Conservation (phyloP, 2,888 invertebrate genomes). For the Pogonocherus hispidulus region DNA sequence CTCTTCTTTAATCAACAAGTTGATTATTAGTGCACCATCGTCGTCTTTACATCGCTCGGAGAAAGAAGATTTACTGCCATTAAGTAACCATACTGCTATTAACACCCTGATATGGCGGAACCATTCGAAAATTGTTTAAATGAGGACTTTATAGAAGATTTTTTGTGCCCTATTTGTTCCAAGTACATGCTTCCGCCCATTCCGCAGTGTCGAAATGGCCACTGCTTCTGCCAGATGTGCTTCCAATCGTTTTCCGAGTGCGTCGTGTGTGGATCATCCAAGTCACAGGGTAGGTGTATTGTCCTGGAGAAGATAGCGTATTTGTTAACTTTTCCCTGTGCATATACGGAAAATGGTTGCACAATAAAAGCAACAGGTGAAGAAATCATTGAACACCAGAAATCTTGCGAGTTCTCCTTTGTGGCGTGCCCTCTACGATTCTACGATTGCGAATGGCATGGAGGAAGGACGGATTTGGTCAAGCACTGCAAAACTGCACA, state of each 20-base stretch:
- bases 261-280: slow-evolving; percentile 20
- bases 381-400: slow-evolving; percentile 33
- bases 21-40: too few relatives aligned
- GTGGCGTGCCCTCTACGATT: slow-evolving; percentile 32
- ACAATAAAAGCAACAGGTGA: slow-evolving; percentile 10
- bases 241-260: slow-evolving; percentile 22
- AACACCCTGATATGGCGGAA: too few relatives aligned
- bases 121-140: too few relatives aligned
- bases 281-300: slow-evolving; percentile 8
- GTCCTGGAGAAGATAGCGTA: slow-evolving; percentile 14
- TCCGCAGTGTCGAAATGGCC: slow-evolving; percentile 30
- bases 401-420: slow-evolving; percentile 27
- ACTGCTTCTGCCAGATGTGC: slow-evolving; percentile 25
- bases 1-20: too few relatives aligned
- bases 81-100: too few relatives aligned
- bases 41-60: too few relatives aligned
- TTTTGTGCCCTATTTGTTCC: slow-evolving; percentile 24
- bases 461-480: neutral
- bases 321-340: slow-evolving; percentile 6
- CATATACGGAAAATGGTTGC: slow-evolving; percentile 29
- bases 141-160: too few relatives aligned
- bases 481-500: neutral
- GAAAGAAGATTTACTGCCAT: too few relatives aligned
- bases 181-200: slow-evolving; percentile 32
- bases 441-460: slow-evolving; percentile 43